Conservation (phyloP, 53 echinoderm and acorn worm genomes). For the Hippasteria phrygiana region DNA sequence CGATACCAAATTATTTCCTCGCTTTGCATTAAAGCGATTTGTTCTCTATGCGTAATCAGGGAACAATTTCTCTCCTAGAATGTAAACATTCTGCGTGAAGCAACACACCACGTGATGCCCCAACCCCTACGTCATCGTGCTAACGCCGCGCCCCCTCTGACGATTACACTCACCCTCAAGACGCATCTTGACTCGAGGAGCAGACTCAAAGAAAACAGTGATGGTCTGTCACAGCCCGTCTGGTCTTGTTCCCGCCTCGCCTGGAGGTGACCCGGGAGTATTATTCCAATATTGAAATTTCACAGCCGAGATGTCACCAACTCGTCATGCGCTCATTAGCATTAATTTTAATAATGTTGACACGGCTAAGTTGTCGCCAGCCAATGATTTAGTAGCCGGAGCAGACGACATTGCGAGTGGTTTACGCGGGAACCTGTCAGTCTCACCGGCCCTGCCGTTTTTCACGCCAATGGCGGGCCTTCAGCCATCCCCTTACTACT, state of each 20-base stretch:
- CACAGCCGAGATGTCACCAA: conserved; percentile 51
- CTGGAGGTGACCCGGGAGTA: conserved; percentile 22
- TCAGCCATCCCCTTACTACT: conserved; percentile 46
- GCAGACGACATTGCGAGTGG: conserved; percentile 18
- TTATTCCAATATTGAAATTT: conserved; percentile 62
- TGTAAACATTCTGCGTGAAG: not conserved
- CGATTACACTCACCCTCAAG: conserved; percentile 2
- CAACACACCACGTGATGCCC: conserved; percentile 11
- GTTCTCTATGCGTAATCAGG: not conserved
- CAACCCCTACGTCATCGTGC: not conserved
- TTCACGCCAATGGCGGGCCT: conserved; percentile 64
- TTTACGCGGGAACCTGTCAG: conserved; percentile 37
- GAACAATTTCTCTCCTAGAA: not conserved
- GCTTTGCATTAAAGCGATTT: not conserved
- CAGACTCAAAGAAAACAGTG: not conserved
- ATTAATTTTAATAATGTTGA: conserved; percentile 65
- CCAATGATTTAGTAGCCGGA: conserved; percentile 76
- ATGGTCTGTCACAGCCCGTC: conserved; percentile 6
- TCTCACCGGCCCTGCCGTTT: conserved; percentile 28
- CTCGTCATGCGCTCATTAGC: conserved; percentile 62
- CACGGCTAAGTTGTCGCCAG: conserved; percentile 62
- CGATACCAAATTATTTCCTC: conserved; percentile 10
- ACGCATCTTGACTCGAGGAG: not conserved
- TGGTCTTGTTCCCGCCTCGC: conserved; percentile 57
- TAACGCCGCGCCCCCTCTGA: conserved; percentile 14